Percentiles rank a stretch among this genome's conserved stretches.
Evolutionary conservation across 2,888 invertebrate genomes (phyloP).

Genomic region (Perdita meconis): DNA sequence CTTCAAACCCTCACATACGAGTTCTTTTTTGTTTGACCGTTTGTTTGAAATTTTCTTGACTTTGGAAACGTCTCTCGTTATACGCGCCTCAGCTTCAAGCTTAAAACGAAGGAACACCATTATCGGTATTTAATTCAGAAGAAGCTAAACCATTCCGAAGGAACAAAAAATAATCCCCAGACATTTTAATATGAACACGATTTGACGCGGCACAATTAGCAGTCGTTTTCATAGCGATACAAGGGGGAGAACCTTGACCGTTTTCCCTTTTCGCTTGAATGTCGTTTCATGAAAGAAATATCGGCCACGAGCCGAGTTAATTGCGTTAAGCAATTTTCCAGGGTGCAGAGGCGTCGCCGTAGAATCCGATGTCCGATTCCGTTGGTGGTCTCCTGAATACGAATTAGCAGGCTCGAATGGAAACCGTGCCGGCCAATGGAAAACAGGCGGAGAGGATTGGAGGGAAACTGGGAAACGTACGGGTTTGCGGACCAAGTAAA

Average conservation of each 20-base stretch:
- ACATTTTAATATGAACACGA: too few species aligned
- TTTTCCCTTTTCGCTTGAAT: neutral
- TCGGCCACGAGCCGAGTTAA: constrained; percentile 30
- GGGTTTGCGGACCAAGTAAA: constrained; percentile 71
- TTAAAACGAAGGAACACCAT: too few species aligned
- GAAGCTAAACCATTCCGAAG: too few species aligned
- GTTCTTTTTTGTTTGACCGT: too few species aligned
- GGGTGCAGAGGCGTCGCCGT: constrained; percentile 19
- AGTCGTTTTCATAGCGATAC: neutral
- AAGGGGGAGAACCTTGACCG: neutral
- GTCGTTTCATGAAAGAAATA: constrained; percentile 22
- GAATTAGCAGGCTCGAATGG: constrained; percentile 57
- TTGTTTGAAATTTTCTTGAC: too few species aligned
- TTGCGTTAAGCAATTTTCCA: constrained; percentile 46
- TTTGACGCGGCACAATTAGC: neutral
- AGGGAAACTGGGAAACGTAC: constrained; percentile 53
- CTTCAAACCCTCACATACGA: too few species aligned
- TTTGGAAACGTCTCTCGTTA: too few species aligned
- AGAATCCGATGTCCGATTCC: constrained; percentile 36
- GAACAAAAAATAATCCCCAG: too few species aligned
- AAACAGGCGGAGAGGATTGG: constrained; percentile 13
- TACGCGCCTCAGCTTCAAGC: too few species aligned
- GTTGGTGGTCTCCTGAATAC: constrained; percentile 53
- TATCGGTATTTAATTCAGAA: too few species aligned
- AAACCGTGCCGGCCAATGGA: constrained; percentile 24